Evolutionary conservation across 2,888 invertebrate species (phyloP), one percentile per base, ranked within the genome.

Genomic region (Ophion ventricosus): DNA sequence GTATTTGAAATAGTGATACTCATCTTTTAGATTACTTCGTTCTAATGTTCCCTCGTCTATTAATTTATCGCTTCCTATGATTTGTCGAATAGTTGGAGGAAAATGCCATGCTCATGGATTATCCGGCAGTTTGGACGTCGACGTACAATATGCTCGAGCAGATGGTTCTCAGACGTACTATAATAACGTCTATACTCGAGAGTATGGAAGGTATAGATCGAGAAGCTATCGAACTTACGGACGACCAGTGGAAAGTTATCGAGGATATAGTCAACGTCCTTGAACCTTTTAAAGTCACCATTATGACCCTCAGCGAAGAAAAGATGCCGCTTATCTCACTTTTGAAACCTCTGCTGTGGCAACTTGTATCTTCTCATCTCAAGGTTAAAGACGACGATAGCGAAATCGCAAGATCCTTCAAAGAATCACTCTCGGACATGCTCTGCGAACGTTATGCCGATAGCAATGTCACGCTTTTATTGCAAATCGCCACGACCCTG

Each of bases 341-440:
- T 20, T 80, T 94, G n/a, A 94, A 94, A 86, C 94, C 94, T 23
- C 86, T 94, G n/a, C 90, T 94, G n/a, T 94, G 94, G 93, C 94
- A 94, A 87, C 90, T 94, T 11, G 93, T 93, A 0, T 94, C 93
- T 1, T 92, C 93, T 3, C 94, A 94, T 87, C 90, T 94, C 0
- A 94, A 94, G 89, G 88, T 91, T 17, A 93, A 93, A 78, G 91
- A 93, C 1, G 85, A 86, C 0, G 94, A 94, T 78, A 93, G 92
- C 26, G 89, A 90, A 2, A 91, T 89, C 29, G 93, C 93, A 1
- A 88, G 87, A 57, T 85, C 90, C 10, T 91, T 94, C 57, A 94
- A 94, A 84, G 92, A 92, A 82, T 91, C 91, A 1, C 88, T 94
- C 3, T 92, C 93, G 0, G 90, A 93, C 29, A 93, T 92, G 90